Base-by-base conservation (phyloP, 2,113 vertebrate genomes). In the Dicrurus megarhynchus region DNA sequence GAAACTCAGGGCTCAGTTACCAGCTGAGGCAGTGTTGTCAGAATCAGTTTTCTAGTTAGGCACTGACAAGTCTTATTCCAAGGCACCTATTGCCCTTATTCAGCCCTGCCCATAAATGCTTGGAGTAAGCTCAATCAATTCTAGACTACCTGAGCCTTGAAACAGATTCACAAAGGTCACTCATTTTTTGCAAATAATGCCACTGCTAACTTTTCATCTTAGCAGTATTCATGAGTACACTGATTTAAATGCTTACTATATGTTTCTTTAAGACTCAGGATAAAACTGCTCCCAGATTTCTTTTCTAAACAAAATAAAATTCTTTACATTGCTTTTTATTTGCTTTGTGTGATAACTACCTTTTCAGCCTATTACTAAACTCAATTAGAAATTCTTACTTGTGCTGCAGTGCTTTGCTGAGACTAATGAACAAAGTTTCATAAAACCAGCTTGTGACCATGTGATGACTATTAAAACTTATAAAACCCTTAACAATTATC, bases 401-500 rank as follows among this genome's bases (percentile, higher is more conserved):
- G 59, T 90, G 71, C 85, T 92, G 87, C 85, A 74, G 93, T 85
- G 63, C 81, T 96, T 95, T 96, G 79, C 92, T 88, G 85, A 96
- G 90, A 83, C 92, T 96, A 95, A 96, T 94, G 85, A 97, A 91
- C 63, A 81, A 91, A 93, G 87, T 96, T 95, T 90, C 96, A 96
- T 97, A 95, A 96, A 95, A 94, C 95, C 93, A 86, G 87, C 79
- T 88, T 90, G 87, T 96, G 96, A 95, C 95, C 95, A 88, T 93
- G 94, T 96, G 91, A 97, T 80, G 91, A 74, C 81, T 93, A 89
- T 90, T 97, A 95, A 97, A 96, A 96, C 87, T 95, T 97, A 91
- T 69, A 91, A 96, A 94, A 14, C 46, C 89, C 67, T 83, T 88
- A 91, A 89, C 91, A 88, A 94, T 95, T 97, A 97, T 96, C 94